Evolutionary conservation across 1,140 invertebrate species (phyloP).

Genomic region (Palaemon carinicauda): DNA sequence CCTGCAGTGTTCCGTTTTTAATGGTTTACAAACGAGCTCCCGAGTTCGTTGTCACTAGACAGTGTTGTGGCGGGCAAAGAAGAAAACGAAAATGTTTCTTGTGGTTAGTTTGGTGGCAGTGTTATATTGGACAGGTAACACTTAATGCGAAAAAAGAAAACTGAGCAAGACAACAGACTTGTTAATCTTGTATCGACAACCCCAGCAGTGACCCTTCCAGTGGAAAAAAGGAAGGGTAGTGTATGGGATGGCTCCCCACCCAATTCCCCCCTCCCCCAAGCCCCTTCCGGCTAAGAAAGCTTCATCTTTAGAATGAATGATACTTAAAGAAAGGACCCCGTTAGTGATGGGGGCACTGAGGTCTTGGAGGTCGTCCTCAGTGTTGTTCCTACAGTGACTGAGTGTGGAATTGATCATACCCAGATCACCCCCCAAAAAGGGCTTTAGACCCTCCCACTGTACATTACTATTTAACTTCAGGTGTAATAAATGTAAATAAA

Average conservation of each 20-base stretch:
- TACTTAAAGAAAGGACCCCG: too few relatives aligned
- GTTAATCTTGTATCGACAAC: too few relatives aligned
- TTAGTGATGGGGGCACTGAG: too few relatives aligned
- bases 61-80: too few relatives aligned
- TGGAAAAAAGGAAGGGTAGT: too few relatives aligned
- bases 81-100: neutral
- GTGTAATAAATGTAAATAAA: slow-evolving; percentile 56
- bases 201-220: too few relatives aligned
- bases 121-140: slow-evolving; percentile 33
- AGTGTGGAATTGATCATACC: neutral
- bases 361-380: too few relatives aligned
- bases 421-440: neutral
- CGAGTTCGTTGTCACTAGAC: too few relatives aligned
- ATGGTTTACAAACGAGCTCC: neutral
- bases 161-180: too few relatives aligned
- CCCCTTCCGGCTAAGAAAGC: neutral
- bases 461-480: slow-evolving; percentile 55
- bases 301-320: too few relatives aligned
- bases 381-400: neutral
- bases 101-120: slow-evolving; percentile 14
- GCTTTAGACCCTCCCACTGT: neutral
- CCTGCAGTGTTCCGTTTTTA: slow-evolving; percentile 3
- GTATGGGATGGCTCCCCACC: neutral
- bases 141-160: neutral
- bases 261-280: neutral